Base-by-base conservation (phyloP, 2,113 vertebrate species). In the Spheniscus mendiculus region DNA sequence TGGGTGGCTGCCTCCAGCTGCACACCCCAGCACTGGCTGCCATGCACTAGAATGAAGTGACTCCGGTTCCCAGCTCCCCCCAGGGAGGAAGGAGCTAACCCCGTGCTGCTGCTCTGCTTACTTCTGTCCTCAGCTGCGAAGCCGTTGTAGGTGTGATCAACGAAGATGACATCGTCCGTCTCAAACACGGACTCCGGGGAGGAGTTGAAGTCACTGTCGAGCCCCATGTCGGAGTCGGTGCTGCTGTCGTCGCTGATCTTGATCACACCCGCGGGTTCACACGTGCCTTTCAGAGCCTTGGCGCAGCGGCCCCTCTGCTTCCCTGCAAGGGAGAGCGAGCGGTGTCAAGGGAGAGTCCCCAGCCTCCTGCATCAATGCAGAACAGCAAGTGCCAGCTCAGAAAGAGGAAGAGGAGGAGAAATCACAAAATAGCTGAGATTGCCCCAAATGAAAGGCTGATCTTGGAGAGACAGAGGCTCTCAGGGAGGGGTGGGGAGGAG, bases 211-310 rank as follows among this genome's bases (percentile, higher is more conserved):
- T 99, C 99, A 0, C 99, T 99, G 91, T 99, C 99, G 73, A 99
- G 97, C 78, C 98, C 99, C 2, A 97, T 58, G 6, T 99, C 99
- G 0, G 99, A 99, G 77, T 99, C 99, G 0, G 98, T 99, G 91
- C 99, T 99, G 98, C 99, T 99, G 98, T 99, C 99, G 0, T 99
- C 99, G 0, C 99, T 99, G 98, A 99, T 99, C 93, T 98, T 99
- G 96, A 99, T 99, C 77, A 99, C 97, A 0, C 98, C 98, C 0
- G 42, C 34, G 5, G 36, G 95, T 74, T 99, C 99, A 26, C 97
- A 96, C 0, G 87, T 45, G 38, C 97, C 98, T 91, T 98, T 98
- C 26, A 98, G 87, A 4, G 94, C 95, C 96, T 99, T 99, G 66
- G 95, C 4, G 12, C 98, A 98, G 5, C 99, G 99, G 58, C 98